Conservation (phyloP, 2,113 vertebrate genomes). For the Colossoma macropomum region DNA sequence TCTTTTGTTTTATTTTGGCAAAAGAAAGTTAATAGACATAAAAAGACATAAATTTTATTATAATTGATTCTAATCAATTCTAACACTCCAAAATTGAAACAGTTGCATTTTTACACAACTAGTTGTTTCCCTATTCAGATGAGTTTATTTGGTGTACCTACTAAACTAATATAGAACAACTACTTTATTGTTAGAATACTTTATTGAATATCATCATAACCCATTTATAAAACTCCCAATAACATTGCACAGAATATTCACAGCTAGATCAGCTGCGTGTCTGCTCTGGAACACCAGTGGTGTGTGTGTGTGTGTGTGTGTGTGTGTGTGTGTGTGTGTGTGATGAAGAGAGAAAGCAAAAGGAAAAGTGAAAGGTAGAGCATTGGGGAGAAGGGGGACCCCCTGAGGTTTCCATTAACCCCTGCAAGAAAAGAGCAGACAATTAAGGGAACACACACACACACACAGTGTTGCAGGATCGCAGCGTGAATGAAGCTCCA, state of each 20-base stretch:
- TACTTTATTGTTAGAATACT: too few relatives aligned
- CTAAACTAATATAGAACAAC: too few relatives aligned
- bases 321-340: conserved; percentile 42
- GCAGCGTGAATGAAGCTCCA: conserved; percentile 52
- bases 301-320: conserved; percentile 48
- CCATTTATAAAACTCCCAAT: too few relatives aligned
- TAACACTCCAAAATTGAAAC: too few relatives aligned
- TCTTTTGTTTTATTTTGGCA: too few relatives aligned
- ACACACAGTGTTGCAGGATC: conserved; percentile 50
- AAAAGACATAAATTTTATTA: too few relatives aligned
- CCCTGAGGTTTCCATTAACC: conserved; percentile 77
- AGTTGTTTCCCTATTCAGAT: too few relatives aligned
- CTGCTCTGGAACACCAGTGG: neutral
- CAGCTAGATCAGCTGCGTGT: conserved; percentile 47
- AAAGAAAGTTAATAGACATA: too few relatives aligned
- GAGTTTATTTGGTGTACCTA: too few relatives aligned
- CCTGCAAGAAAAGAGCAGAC: conserved; percentile 76
- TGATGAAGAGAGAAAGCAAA: conserved; percentile 29
- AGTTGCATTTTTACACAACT: too few relatives aligned
- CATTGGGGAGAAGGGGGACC: conserved; percentile 43
- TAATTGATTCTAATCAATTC: too few relatives aligned
- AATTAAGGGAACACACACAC: conserved; percentile 69
- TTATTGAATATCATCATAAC: neutral
- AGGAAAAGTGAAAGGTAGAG: conserved; percentile 39
- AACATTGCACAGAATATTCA: neutral